These are phyloP conservation scores for Chymomyza caudatula DNA, from an alignment of 2,888 invertebrate species.

Conservation along the genomic window DNA sequence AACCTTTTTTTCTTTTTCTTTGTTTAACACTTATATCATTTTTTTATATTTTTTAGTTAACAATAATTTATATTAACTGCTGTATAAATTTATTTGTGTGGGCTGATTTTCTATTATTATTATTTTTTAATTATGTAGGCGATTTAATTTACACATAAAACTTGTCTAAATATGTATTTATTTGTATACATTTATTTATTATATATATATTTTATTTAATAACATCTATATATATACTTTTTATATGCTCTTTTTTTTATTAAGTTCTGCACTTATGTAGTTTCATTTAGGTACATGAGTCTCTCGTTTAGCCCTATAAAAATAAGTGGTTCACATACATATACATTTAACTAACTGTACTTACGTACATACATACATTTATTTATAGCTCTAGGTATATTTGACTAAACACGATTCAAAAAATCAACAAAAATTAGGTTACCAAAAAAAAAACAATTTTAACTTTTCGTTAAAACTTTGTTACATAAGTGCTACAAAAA, in stretches of 20 bases:
- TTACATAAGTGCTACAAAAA: conserved; percentile 18
- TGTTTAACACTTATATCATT: background rate
- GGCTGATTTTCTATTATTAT: conserved; percentile 24
- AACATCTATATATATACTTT: background rate
- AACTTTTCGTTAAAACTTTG: background rate
- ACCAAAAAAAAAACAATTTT: background rate
- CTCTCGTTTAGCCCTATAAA: conserved; percentile 60
- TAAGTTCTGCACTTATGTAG: conserved; percentile 7
- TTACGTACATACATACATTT: conserved; percentile 28
- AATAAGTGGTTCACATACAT: conserved; percentile 18
- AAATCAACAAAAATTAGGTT: background rate
- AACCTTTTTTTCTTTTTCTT: conserved; percentile 12
- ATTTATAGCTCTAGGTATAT: conserved; percentile 11
- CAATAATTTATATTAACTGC: conserved; percentile 24
- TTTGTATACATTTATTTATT: conserved; percentile 46
- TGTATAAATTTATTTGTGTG: conserved; percentile 17
- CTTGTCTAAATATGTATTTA: conserved; percentile 20
- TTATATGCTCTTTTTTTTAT: background rate
- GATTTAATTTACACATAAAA: background rate
- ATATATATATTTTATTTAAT: conserved; percentile 17
- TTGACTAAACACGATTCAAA: conserved; percentile 29
- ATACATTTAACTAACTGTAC: background rate
- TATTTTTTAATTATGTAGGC: conserved; percentile 8
- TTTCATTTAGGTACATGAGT: conserved; percentile 70
- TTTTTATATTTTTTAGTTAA: conserved; percentile 3